These are phyloP conservation scores for Phasianus colchicus DNA, from an alignment of 2,113 vertebrate species.

Conservation along the genomic window DNA sequence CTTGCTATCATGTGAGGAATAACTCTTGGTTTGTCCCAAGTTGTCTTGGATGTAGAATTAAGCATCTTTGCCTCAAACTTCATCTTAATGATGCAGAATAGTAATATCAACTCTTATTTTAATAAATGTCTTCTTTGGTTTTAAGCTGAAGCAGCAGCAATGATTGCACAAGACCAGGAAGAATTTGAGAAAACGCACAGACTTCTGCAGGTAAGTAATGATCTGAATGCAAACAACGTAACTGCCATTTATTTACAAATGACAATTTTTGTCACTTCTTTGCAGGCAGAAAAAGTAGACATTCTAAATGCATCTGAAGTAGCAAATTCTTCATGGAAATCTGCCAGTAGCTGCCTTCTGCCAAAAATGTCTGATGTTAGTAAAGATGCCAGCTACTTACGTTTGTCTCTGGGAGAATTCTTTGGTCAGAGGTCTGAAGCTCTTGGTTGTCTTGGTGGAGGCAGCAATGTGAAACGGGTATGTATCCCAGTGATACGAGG, in stretches of 20 bases:
- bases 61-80: background rate
- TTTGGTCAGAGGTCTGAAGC: conserved; percentile 95
- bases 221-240: background rate
- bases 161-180: conserved; percentile 89
- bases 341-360: conserved; percentile 75
- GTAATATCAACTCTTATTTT: background rate
- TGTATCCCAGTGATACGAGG: conserved; percentile 41
- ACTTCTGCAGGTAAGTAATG: conserved; percentile 88
- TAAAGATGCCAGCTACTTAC: conserved; percentile 87
- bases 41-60: background rate
- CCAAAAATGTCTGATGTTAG: conserved; percentile 80
- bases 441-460: conserved; percentile 90
- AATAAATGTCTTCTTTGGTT: background rate
- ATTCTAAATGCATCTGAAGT: conserved; percentile 65
- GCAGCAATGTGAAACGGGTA: conserved; percentile 87
- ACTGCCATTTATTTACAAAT: background rate
- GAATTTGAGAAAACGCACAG: conserved; percentile 92
- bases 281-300: conserved; percentile 86
- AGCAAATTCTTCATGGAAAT: conserved; percentile 87
- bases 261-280: conserved; percentile 6
- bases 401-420: conserved; percentile 92
- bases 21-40: background rate
- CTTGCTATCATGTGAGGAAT: accelerated
- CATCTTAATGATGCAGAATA: background rate
- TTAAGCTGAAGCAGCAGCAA: conserved; percentile 88